phyloP scores from a whole-genome alignment of 2,113 vertebrate genomes.

The Larimichthys crocea region DNA sequence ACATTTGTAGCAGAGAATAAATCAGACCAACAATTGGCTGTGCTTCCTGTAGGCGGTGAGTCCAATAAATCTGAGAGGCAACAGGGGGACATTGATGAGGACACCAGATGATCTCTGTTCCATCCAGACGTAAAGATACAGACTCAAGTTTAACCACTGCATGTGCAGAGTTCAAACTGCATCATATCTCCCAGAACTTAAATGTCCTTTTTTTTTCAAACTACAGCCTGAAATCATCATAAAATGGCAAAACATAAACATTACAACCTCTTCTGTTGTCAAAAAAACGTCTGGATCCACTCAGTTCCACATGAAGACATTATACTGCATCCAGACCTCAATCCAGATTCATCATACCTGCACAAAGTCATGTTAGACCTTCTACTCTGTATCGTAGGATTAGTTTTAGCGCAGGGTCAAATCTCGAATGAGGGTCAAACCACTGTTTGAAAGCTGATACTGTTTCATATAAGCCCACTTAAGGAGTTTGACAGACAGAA shows the following conservation, averaged over 20 bases:
- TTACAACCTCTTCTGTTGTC: conserved; percentile 10
- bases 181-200: not conserved
- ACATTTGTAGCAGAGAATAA: conserved; percentile 61
- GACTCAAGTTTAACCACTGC: conserved; percentile 20
- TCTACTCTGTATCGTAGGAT: not conserved
- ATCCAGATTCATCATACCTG: conserved; percentile 14
- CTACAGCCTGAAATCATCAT: not conserved
- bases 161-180: conserved; percentile 3
- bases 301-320: conserved; percentile 12
- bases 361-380: conserved; percentile 15
- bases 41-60: conserved; percentile 66
- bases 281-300: conserved; percentile 1
- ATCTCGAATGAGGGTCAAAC: conserved; percentile 57
- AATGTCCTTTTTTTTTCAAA: not conserved
- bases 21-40: conserved; percentile 74
- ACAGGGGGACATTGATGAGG: conserved; percentile 74
- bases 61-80: conserved; percentile 70
- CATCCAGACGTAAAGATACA: conserved; percentile 48
- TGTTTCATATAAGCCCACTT: conserved; percentile 64
- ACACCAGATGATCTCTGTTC: conserved; percentile 69
- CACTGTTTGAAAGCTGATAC: conserved; percentile 67
- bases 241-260: not conserved
- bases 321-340: not conserved
- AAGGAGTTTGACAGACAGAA: conserved; percentile 59
- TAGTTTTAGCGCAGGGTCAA: not conserved